Evolutionary conservation across 2,888 invertebrate genomes (phyloP), one percentile per base, ranked within the genome.

Genomic region (Macropis europaea): DNA sequence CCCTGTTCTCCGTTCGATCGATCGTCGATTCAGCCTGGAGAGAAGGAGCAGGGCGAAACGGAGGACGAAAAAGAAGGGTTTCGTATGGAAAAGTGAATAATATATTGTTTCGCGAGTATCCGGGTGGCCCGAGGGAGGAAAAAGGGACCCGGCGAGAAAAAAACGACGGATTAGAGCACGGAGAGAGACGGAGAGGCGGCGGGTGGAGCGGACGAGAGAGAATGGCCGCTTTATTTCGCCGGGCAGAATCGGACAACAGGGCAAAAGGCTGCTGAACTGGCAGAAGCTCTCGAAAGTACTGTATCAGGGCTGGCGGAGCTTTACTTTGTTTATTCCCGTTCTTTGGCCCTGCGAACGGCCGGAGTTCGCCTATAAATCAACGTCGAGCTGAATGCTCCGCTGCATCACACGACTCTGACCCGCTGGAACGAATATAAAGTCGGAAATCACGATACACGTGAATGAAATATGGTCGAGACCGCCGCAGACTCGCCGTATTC

Each of bases 201-300:
- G 19, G 34, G 40, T 24, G 24, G 19, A 19, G 42, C 5, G 15
- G 11, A 30, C n/a, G 24, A n/a, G 30, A 13, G 43, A 53, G 56
- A 67, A 62, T 36, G 61, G n/a, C n/a, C 62, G 78, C 63, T 76
- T 78, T 79, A 79, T 77, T 79, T 68, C 36, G 43, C 59, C 59
- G 47, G 42, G 68, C 61, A 64, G 70, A 69, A 77, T 79, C 71
- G 71, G 59, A 71, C 64, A 60, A 54, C 61, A 36, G 50, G 52
- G 73, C 53, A 19, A 66, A 62, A 74, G 78, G 60, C 69, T 54
- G 76, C 79, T 77, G 74, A 79, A 79, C 75, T 63, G 77, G 72
- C 77, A 70, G 72, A 66, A 77, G 72, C 77, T 56, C 70, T 59
- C 64, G 62, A 73, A 79, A 76, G 60, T 68, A 68, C 79, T 70